Conservation (phyloP, 2,113 vertebrate genomes). For the Herpailurus yagouaroundi region DNA sequence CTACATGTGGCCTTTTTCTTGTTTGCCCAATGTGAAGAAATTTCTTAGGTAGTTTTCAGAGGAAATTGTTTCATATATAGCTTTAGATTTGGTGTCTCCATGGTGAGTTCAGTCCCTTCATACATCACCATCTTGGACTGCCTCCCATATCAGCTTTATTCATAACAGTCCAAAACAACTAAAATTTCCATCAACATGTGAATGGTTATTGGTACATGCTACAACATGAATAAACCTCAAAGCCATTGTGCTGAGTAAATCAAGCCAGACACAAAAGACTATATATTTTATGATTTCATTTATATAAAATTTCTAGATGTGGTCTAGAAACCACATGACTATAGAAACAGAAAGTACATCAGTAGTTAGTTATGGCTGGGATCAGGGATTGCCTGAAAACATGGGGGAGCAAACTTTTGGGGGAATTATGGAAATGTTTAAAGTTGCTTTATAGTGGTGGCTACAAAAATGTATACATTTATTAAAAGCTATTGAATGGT, state of each 20-base stretch:
- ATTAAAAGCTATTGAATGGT: background rate
- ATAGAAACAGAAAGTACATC: background rate
- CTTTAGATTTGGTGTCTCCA: background rate
- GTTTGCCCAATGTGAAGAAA: background rate
- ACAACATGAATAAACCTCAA: background rate
- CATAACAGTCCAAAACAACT: background rate
- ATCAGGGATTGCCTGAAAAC: background rate
- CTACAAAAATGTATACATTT: background rate
- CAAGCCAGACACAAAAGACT: background rate
- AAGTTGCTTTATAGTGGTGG: background rate
- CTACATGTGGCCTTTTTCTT: background rate
- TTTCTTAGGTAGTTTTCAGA: background rate
- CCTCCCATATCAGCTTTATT: background rate
- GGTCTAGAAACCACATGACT: background rate
- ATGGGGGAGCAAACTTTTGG: background rate
- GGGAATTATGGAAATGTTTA: background rate
- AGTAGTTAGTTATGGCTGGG: background rate
- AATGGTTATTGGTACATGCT: background rate
- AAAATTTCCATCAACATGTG: background rate
- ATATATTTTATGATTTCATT: background rate
- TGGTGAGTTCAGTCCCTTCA: background rate
- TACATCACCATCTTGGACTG: background rate
- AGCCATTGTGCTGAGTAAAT: background rate
- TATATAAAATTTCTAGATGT: background rate
- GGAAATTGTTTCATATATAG: background rate